Conservation (phyloP, 2,888 invertebrate species). For the Mystacides longicornis region DNA sequence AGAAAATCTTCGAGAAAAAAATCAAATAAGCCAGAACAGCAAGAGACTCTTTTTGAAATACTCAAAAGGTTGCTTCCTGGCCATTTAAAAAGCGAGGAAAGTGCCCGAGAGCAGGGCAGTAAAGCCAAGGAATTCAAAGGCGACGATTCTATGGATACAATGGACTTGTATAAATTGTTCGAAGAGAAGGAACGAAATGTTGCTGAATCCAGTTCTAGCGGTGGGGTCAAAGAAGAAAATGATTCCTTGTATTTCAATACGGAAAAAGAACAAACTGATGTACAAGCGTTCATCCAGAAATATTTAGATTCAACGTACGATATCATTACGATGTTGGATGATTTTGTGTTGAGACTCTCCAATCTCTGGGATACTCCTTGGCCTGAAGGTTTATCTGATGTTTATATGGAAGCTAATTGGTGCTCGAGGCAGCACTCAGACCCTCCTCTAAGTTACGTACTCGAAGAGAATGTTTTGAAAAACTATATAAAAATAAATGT, state of each 20-base stretch:
- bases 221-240: neutral
- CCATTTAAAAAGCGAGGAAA: conserved; percentile 44
- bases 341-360: conserved; percentile 51
- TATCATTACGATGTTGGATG: conserved; percentile 53
- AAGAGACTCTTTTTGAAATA: conserved; percentile 61
- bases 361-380: conserved; percentile 57
- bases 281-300: conserved; percentile 54
- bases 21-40: conserved; percentile 50
- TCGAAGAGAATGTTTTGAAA: conserved; percentile 36
- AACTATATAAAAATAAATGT: conserved; percentile 39
- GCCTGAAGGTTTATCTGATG: conserved; percentile 52
- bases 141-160: conserved; percentile 55
- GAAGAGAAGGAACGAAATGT: conserved; percentile 40
- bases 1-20: conserved; percentile 47
- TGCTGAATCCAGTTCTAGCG: conserved; percentile 13
- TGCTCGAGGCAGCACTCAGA: conserved; percentile 46
- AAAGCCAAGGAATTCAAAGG: conserved; percentile 36
- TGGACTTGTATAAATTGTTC: conserved; percentile 56
- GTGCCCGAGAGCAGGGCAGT: conserved; percentile 35
- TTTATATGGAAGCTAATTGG: conserved; percentile 55
- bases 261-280: conserved; percentile 56
- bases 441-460: conserved; percentile 37
- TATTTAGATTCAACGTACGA: conserved; percentile 50
- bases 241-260: conserved; percentile 53
- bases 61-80: conserved; percentile 59